Evolutionary conservation across 1,140 invertebrate species (phyloP).

Genomic region (Aporrectodea caliginosa): DNA sequence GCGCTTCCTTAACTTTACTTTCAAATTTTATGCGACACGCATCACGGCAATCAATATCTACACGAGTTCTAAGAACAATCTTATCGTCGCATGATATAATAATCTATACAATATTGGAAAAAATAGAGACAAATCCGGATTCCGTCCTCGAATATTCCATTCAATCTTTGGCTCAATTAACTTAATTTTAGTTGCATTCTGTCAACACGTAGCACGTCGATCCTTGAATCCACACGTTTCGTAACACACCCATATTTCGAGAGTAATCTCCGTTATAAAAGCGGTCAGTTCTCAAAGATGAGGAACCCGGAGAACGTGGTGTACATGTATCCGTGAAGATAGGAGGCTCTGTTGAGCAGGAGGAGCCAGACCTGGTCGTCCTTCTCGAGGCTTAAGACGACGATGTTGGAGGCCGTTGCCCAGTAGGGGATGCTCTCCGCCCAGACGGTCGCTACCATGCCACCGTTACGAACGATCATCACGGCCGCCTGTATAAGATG

Average conservation of each 20-base stretch:
- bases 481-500: slow-evolving; percentile 47
- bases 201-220: neutral
- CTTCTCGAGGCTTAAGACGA: slow-evolving; percentile 45
- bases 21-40: no score
- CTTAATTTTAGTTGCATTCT: neutral
- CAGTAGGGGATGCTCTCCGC: slow-evolving; percentile 53
- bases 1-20: no score
- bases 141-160: no score
- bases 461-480: slow-evolving; percentile 43
- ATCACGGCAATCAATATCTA: no score
- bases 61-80: no score
- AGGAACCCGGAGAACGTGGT: slow-evolving; percentile 23
- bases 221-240: neutral
- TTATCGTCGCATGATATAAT: neutral
- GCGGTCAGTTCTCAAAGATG: slow-evolving; percentile 18
- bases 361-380: slow-evolving; percentile 37
- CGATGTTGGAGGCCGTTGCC: slow-evolving; percentile 50
- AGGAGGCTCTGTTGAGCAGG: slow-evolving; percentile 12
- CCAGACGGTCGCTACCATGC: slow-evolving; percentile 52
- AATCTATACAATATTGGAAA: neutral
- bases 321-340: slow-evolving; percentile 24
- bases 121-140: neutral
- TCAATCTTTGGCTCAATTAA: no score
- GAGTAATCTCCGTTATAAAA: neutral
- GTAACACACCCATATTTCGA: neutral